Base-by-base conservation (phyloP, 2,113 vertebrate species). In the Bos indicus region DNA sequence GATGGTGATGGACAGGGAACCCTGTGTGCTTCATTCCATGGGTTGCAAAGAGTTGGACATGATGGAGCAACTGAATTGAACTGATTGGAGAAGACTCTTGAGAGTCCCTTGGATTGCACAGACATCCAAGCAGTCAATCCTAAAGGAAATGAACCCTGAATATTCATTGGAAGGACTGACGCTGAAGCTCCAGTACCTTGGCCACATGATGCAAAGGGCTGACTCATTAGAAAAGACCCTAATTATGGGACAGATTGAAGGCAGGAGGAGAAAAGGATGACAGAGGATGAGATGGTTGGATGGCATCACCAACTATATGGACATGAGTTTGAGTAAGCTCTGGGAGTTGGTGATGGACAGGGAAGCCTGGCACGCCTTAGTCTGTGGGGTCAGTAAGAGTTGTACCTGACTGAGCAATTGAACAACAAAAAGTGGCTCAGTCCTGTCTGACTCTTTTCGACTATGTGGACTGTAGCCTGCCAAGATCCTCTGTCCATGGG, bases 391-490 rank as follows among this genome's bases (percentile, higher is more conserved):
- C 9, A 0, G 9, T 36, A 23, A 71, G 17, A 71, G n/a, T 36
- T 36, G 19, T 23, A 11, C 19, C n/a, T 5, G 4, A 71, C 4
- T n/a, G 33, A 67, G 62, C 2, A 0, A n/a, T 5, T 36, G 8
- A 71, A 36, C n/a, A 71, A 36, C 64, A 71, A 71, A 36, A 71
- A 36, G 19, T 71, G 19, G n/a, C 19, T 71, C 64, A 71, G 5
- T 36, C 5, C 64, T 71, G n/a, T 71, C 19, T 71, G 64, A 71
- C n/a, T 71, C 19, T 71, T 71, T 36, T 71, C 0, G 1, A 36
- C 64, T 36, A 71, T 71, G 64, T 71, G 64, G 64, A 71, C 19
- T 36, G 11, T 5, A 71, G 9, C n/a, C n/a, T 71, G n/a, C n/a
- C 64, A 36, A 36, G n/a, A 71, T 36, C n/a, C 64, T 71, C n/a